These are phyloP conservation scores for Pelecanus crispus DNA, from an alignment of 2,113 vertebrate species.

Conservation along the genomic window DNA sequence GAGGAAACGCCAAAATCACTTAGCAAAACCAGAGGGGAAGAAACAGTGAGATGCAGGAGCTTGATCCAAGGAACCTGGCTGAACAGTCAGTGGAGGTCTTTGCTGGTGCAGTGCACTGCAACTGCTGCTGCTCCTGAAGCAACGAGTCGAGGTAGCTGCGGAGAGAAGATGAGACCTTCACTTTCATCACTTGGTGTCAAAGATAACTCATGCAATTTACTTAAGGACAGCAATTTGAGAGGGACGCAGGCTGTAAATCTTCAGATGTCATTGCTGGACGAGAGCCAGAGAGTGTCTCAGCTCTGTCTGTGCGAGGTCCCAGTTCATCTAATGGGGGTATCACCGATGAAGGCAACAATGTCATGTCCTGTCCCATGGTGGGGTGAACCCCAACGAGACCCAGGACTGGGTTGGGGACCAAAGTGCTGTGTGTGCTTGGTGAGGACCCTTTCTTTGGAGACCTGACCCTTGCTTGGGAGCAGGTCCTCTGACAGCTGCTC, in stretches of 20 bases:
- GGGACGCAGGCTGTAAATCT: neutral
- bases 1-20: neutral
- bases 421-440: neutral
- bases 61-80: neutral
- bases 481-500: neutral
- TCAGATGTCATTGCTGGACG: neutral
- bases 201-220: neutral
- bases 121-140: neutral
- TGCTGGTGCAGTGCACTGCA: neutral
- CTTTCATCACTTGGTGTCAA: neutral
- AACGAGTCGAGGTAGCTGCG: fast-evolving
- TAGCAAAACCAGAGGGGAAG: neutral
- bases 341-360: neutral
- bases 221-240: neutral
- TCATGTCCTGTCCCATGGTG: neutral
- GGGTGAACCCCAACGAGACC: neutral
- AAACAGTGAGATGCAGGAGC: neutral
- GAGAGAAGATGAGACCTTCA: neutral
- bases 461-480: neutral
- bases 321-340: neutral
- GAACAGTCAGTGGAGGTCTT: neutral
- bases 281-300: neutral
- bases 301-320: neutral
- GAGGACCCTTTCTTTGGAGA: neutral
- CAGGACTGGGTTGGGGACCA: neutral